A percentile compares a stretch with the other conserved stretches of the same genome.
These are phyloP conservation scores for Stenolophus ochropezus DNA, from an alignment of 2,888 invertebrate species.

Conservation along the genomic window DNA sequence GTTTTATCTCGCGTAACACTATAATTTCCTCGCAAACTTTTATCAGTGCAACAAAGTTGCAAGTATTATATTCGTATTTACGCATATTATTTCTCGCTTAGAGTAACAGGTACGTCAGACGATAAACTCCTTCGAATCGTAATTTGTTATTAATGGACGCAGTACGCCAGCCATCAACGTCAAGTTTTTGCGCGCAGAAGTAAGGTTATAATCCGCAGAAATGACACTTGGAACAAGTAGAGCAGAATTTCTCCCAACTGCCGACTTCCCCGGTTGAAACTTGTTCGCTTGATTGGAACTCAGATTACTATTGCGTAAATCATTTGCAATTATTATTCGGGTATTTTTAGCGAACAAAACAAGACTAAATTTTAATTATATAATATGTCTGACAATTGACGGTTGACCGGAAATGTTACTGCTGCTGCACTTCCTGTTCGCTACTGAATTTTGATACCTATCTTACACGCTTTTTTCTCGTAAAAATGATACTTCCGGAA, in stretches of 20 bases:
- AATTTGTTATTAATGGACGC: conserved; percentile 28
- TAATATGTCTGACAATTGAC: no score
- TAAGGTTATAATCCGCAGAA: conserved; percentile 22
- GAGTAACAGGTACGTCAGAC: not conserved
- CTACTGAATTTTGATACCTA: no score
- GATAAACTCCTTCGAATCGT: conserved; percentile 13
- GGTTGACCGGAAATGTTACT: no score
- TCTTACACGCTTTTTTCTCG: no score
- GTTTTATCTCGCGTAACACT: not conserved
- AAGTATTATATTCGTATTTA: conserved; percentile 2
- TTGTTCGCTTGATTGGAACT: conserved; percentile 10
- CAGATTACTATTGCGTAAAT: conserved; percentile 8
- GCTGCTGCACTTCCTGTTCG: no score
- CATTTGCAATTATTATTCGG: conserved; percentile 28
- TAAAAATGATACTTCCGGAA: no score
- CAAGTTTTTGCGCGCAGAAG: not conserved
- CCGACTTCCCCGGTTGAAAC: not conserved
- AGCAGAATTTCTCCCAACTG: conserved; percentile 11
- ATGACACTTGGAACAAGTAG: conserved; percentile 29
- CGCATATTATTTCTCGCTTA: conserved; percentile 28
- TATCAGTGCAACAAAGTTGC: conserved; percentile 13
- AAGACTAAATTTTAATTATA: no score
- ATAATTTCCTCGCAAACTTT: not conserved
- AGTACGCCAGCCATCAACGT: conserved; percentile 6
- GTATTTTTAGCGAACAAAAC: conserved; percentile 4